Base-by-base conservation (phyloP, 1,140 invertebrate genomes). In the Monochamus saltuarius region DNA sequence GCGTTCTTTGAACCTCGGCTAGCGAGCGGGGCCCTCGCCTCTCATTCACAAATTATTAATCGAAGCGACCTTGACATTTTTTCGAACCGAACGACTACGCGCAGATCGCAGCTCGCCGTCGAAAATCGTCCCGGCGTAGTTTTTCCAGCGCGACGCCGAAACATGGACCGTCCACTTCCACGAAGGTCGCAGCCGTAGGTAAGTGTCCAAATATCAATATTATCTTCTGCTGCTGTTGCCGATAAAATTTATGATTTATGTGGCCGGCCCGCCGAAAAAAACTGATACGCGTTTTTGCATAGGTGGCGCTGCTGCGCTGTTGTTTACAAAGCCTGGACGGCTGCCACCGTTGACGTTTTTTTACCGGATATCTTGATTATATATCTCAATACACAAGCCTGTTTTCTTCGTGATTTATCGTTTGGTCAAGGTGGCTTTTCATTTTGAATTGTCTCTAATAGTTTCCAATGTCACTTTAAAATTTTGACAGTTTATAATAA, bases 41-140 rank as follows among this genome's bases (percentile, higher is more conserved):
- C 63, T 64, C 70, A 72, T 72, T 72, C 70, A 72, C 69, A 69
- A 72, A 67, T 72, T 72, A 72, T 72, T 72, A 72, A 72, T 71
- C 70, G 71, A 70, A 69, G 62, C 59, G 69, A 73, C 71, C 71
- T 73, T 73, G 71, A 73, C 71, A 73, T 70, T 73, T 73, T 72
- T 73, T 69, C 64, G 39, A 47, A 29, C 42, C 45, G 22, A 29
- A 29, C 22, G 22, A 6, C 22, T 29, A 29, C 22, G 22, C 22
- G 22, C 22, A 29, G 22, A 29, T 29, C 22, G 35, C 43, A 16
- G 49, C 55, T 46, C 46, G 54, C 39, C 22, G 22, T 29, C 22
- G 22, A 29, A 29, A 29, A 29, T 29, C 22, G 22, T 6, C 2
- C 22, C 22, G 6, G 22, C 22, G 22, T 29, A 29, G 22, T 29